These are phyloP conservation scores for Zaprionus africanus DNA, from an alignment of 1,140 invertebrate species.

Conservation along the genomic window DNA sequence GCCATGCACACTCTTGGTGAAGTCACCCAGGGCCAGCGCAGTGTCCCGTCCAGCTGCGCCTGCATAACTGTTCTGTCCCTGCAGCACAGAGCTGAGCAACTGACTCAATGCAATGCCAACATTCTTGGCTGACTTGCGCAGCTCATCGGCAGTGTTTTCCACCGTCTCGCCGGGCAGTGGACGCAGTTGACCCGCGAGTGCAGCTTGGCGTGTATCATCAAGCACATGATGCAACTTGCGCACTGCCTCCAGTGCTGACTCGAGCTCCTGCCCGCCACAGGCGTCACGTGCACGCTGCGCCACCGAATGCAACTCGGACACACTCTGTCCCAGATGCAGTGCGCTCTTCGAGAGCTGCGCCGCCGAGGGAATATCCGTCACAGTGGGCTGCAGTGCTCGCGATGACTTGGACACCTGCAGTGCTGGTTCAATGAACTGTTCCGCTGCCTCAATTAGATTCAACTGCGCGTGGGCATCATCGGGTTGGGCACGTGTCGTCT, in stretches of 20 bases:
- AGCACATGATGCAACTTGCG: constrained; percentile 92
- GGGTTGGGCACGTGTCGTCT: constrained; percentile 89
- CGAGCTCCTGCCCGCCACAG: constrained; percentile 94
- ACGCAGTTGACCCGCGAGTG: constrained; percentile 88
- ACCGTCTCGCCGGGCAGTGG: constrained; percentile 95
- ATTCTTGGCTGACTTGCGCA: constrained; percentile 88
- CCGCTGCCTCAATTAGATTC: constrained; percentile 93
- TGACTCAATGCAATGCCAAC: constrained; percentile 90
- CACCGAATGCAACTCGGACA: constrained; percentile 88
- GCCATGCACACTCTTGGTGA: constrained; percentile 90
- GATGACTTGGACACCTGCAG: constrained; percentile 90
- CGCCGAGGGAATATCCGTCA: constrained; percentile 91
- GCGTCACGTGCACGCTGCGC: constrained; percentile 93
- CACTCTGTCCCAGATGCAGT: constrained; percentile 77
- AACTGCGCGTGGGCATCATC: constrained; percentile 91
- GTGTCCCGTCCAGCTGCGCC: constrained; percentile 93
- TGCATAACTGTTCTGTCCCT: constrained; percentile 93
- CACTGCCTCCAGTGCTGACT: constrained; percentile 93
- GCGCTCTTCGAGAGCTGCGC: constrained; percentile 86
- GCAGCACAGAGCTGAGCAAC: constrained; percentile 92
- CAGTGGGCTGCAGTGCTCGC: constrained; percentile 93
- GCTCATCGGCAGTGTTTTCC: constrained; percentile 90
- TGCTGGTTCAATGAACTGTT: constrained; percentile 91
- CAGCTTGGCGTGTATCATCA: constrained; percentile 91
- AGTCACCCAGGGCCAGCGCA: constrained; percentile 89